These are phyloP conservation scores for Eulithis prunata DNA, from an alignment of 2,888 invertebrate species.

Conservation along the genomic window DNA sequence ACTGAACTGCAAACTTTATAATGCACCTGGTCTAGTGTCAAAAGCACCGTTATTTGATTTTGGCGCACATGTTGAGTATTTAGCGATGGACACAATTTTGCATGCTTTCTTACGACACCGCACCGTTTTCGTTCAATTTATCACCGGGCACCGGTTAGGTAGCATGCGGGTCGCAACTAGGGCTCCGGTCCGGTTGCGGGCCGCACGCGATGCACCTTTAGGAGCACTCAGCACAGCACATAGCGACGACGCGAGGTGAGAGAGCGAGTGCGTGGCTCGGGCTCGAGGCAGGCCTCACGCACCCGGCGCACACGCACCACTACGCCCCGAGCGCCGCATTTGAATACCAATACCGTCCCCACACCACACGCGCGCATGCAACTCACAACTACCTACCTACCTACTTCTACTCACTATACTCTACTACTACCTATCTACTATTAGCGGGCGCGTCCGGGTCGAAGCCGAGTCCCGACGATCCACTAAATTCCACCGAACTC, in stretches of 20 bases:
- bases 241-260: conserved; percentile 83
- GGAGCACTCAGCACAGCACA: conserved; percentile 75
- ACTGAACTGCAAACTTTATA: conserved; percentile 83
- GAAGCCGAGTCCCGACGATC: conserved; percentile 77
- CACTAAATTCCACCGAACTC: conserved; percentile 58
- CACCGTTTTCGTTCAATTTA: conserved; percentile 81
- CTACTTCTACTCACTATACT: conserved; percentile 80
- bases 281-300: conserved; percentile 47
- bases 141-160: conserved; percentile 83
- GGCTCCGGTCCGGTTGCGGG: conserved; percentile 53
- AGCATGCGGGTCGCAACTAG: conserved; percentile 61
- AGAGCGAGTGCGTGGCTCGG: conserved; percentile 80
- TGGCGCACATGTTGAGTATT: conserved; percentile 85
- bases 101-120: conserved; percentile 83
- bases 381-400: conserved; percentile 74
- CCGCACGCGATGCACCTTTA: conserved; percentile 74
- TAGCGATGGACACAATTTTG: conserved; percentile 84
- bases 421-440: conserved; percentile 70
- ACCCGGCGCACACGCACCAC: conserved; percentile 57
- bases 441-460: conserved; percentile 78
- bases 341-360: conserved; percentile 88
- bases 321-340: conserved; percentile 86
- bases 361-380: conserved; percentile 84
- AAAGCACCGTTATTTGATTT: conserved; percentile 84
- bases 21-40: conserved; percentile 82